phyloP scores from a whole-genome alignment of 2,888 invertebrate genomes.

The Drosophila subsilvestris region DNA sequence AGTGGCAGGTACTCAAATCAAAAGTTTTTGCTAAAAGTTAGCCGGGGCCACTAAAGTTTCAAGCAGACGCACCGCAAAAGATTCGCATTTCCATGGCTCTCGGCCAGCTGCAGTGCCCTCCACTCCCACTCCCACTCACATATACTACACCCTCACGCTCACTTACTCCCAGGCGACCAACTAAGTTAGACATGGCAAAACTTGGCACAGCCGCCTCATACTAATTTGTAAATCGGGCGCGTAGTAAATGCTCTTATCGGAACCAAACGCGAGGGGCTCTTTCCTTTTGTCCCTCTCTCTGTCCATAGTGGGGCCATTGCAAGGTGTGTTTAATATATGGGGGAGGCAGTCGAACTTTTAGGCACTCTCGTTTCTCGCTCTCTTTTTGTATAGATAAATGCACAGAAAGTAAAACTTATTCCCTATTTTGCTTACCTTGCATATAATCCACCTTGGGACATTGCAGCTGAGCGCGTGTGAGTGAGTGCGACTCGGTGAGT shows the following conservation, averaged over 20 bases:
- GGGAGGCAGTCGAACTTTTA: not conserved
- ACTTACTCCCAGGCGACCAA: constrained; percentile 44
- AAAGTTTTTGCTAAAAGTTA: constrained; percentile 78
- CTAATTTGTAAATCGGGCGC: constrained; percentile 18
- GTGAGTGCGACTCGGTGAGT: constrained; percentile 24
- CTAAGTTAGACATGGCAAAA: constrained; percentile 47
- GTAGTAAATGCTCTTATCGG: constrained; percentile 46
- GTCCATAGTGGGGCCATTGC: not conserved
- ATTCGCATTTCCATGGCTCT: constrained; percentile 15
- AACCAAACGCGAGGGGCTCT: constrained; percentile 3
- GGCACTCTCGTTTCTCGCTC: not conserved
- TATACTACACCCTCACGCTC: constrained; percentile 9
- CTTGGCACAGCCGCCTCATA: constrained; percentile 25
- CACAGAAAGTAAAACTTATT: not conserved
- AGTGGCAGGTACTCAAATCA: constrained; percentile 78
- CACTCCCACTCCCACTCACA: constrained; percentile 21
- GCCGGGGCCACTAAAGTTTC: constrained; percentile 74
- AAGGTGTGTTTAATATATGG: constrained; percentile 33
- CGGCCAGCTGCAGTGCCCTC: constrained; percentile 1
- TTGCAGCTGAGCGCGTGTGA: constrained; percentile 37
- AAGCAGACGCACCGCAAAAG: constrained; percentile 54
- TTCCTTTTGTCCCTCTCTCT: constrained; percentile 21
- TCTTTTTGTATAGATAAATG: not conserved
- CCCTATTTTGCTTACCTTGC: not conserved
- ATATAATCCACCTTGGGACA: constrained; percentile 27